Evolutionary conservation across 2,888 invertebrate genomes (phyloP).

Genomic region (Campoplex nolae): DNA sequence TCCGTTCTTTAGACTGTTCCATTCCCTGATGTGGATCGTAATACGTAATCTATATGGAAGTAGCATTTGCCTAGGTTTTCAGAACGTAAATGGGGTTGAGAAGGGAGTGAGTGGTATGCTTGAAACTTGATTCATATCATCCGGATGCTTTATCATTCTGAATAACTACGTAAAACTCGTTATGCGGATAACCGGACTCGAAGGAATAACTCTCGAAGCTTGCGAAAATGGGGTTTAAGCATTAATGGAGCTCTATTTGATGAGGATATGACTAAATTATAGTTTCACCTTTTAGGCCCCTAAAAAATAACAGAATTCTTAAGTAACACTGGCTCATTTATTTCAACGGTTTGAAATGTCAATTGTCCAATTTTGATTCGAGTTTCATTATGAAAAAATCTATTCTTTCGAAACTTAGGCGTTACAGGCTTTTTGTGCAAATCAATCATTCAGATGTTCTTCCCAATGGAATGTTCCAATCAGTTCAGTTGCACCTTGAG

Average conservation of each 20-base stretch:
- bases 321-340: not conserved
- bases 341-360: not conserved
- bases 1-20: not conserved
- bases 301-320: not conserved
- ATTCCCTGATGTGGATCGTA: not conserved
- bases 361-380: not conserved
- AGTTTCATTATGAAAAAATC: not conserved
- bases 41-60: not conserved
- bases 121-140: slow-evolving; percentile 75
- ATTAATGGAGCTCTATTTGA: slow-evolving; percentile 51
- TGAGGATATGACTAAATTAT: slow-evolving; percentile 40
- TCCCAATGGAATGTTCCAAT: slow-evolving; percentile 26
- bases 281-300: slow-evolving; percentile 12
- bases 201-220: slow-evolving; percentile 47
- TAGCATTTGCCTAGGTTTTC: not conserved
- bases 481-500: slow-evolving; percentile 37
- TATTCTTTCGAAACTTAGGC: not conserved
- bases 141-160: slow-evolving; percentile 59
- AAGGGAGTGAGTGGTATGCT: slow-evolving; percentile 41
- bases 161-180: slow-evolving; percentile 68
- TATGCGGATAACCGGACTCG: slow-evolving; percentile 59
- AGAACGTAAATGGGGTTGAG: slow-evolving; percentile 21
- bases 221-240: slow-evolving; percentile 31
- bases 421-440: not conserved
- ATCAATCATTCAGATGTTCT: not conserved